Conservation (phyloP, 2,888 invertebrate species). For the Pinctada fucata region DNA sequence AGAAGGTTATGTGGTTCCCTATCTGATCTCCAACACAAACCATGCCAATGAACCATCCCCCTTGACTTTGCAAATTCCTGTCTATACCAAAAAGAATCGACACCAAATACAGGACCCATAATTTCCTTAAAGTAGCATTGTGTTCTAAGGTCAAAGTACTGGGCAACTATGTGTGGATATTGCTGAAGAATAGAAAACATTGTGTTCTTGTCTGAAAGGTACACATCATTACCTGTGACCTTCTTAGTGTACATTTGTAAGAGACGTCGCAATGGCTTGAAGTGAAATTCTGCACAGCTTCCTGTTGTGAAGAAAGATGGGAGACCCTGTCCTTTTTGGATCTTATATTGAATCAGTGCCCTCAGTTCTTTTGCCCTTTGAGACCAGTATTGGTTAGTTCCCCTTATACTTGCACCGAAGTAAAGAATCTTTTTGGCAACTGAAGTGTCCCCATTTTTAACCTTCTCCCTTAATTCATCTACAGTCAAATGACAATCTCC, state of each 20-base stretch:
- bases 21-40: constrained; percentile 54
- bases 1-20: constrained; percentile 47
- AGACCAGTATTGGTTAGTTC: constrained; percentile 45
- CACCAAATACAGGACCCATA: constrained; percentile 52
- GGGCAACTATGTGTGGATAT: constrained; percentile 51
- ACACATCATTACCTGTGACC: constrained; percentile 37
- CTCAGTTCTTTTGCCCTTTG: constrained; percentile 43
- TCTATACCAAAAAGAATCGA: constrained; percentile 53
- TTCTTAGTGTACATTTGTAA: constrained; percentile 41
- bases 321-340: constrained; percentile 46
- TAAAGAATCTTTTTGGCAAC: constrained; percentile 43
- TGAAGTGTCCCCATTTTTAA: constrained; percentile 42
- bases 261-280: constrained; percentile 48
- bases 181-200: constrained; percentile 47
- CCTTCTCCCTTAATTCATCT: constrained; percentile 37
- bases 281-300: constrained; percentile 56
- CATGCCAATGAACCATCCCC: constrained; percentile 56
- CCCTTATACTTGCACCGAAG: constrained; percentile 43
- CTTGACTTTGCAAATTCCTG: constrained; percentile 55
- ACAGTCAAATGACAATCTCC: constrained; percentile 49
- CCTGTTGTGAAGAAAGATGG: constrained; percentile 55
- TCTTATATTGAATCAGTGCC: constrained; percentile 46
- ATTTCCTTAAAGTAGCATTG: constrained; percentile 49
- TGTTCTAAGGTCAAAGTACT: constrained; percentile 54
- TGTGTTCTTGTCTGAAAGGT: constrained; percentile 32